Evolutionary conservation across 2,888 invertebrate species (phyloP), one percentile per base, ranked within the genome.

Genomic region (Bursaphelenchus okinawaensis): DNA sequence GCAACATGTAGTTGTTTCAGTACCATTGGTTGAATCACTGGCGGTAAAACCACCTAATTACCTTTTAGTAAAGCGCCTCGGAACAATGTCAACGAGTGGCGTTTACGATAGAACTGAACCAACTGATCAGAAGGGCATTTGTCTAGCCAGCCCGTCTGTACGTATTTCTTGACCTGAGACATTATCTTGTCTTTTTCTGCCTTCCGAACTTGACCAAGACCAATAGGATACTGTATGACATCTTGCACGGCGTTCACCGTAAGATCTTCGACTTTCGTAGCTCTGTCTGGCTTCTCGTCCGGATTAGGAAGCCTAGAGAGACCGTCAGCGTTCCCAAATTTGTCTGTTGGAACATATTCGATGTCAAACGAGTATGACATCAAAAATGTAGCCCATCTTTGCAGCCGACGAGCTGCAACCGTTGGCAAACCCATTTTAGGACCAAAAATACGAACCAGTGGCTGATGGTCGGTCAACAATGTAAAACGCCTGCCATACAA

Each of bases 401-500:
- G 76, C 19, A 82, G 69, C 19, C 79, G 67, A 7, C 71, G 71
- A 16, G 79, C 77, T 12, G 80, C 71, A 58, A 76, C 66, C 9
- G 75, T 63, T 19, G 78, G 78, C 9, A 82, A 63, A 9, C 70
- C 74, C 29, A 62, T 70, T 22, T 23, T 9, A n/a, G 24, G 22
- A n/a, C 66, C 66, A 28, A 74, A 75, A 22, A 75, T 70, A 0
- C 66, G n/a, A 0, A 74, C 82, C 4, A 86, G 68, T 0, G 85
- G 84, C 64, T 69, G 60, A 52, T 75, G 75, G 58, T 75, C 75
- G 9, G 75, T 75, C 19, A 55, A 61, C 3, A 75, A 69, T 0
- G 81, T 82, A 69, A 86, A 86, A n/a, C 77, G 71, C 16, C 81
- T 71, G 3, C 84, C 84, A 66, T 74, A 83, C 0, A 85, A 54